phyloP scores from a whole-genome alignment of 35 echinoderm and acorn worm genomes.

The Chiridota heheva region DNA sequence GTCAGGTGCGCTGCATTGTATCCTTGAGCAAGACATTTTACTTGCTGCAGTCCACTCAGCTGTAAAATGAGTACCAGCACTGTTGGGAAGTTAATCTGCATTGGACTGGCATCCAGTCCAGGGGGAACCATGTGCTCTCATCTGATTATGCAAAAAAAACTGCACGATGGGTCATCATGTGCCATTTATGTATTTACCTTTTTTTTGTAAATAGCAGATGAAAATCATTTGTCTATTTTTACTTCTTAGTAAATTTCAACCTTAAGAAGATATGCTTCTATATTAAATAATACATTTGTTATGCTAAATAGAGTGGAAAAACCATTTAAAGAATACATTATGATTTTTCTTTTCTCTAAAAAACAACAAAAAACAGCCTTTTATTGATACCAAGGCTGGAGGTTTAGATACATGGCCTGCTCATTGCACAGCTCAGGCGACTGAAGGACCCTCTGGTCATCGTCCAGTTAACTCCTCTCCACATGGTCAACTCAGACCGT shows the following conservation, averaged over 20 bases:
- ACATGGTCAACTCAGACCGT: background rate
- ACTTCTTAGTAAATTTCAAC: background rate
- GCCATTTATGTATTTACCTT: too few species aligned
- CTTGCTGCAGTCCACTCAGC: too few species aligned
- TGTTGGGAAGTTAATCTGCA: too few species aligned
- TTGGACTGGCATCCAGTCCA: too few species aligned
- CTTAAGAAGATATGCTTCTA: background rate
- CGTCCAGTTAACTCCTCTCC: background rate
- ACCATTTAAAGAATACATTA: background rate
- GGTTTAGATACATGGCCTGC: conserved; percentile 90
- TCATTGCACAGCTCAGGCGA: conserved; percentile 83
- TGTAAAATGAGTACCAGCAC: too few species aligned
- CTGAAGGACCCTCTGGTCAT: conserved; percentile 32
- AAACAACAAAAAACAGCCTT: conserved; percentile 72
- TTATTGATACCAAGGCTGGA: conserved; percentile 89
- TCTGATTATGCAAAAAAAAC: too few species aligned
- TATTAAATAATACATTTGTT: background rate
- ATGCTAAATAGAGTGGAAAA: background rate
- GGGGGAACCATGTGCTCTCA: too few species aligned
- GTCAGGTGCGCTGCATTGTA: too few species aligned
- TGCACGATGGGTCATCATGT: too few species aligned
- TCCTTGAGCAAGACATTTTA: too few species aligned
- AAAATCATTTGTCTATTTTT: background rate
- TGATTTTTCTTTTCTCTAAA: background rate
- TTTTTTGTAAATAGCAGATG: too few species aligned